These are phyloP conservation scores for Drymonia ruficornis DNA, from an alignment of 2,888 invertebrate species.

Conservation along the genomic window DNA sequence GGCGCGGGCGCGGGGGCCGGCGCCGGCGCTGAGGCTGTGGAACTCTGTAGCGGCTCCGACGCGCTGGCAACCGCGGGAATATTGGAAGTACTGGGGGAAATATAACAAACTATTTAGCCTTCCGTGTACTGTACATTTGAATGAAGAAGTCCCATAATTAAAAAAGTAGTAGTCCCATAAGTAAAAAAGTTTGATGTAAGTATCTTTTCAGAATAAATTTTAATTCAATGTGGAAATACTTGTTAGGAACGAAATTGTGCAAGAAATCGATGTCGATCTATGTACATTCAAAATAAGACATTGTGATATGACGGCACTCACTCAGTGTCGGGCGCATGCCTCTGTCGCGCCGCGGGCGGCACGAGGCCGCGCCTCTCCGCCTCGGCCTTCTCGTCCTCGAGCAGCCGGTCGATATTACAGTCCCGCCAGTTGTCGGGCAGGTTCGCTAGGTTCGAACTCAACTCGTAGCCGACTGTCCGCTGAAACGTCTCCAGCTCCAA, in stretches of 20 bases:
- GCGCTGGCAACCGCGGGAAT: not conserved
- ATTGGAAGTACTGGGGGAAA: slow-evolving; percentile 5
- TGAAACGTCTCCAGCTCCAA: slow-evolving; percentile 65
- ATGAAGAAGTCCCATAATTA: no score
- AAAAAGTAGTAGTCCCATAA: no score
- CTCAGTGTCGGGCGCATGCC: slow-evolving; percentile 5
- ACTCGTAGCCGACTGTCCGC: slow-evolving; percentile 43
- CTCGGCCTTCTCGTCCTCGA: slow-evolving; percentile 47
- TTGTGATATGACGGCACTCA: slow-evolving; percentile 8
- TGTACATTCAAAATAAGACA: no score
- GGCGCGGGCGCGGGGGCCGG: not conserved
- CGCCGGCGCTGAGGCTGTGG: not conserved
- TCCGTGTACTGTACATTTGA: no score
- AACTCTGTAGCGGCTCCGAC: not conserved
- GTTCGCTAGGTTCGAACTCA: slow-evolving; percentile 40
- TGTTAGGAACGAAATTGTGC: no score
- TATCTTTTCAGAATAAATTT: no score
- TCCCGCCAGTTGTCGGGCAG: slow-evolving; percentile 43
- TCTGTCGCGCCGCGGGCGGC: not conserved
- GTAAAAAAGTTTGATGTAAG: no score
- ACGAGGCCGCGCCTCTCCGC: slow-evolving; percentile 17
- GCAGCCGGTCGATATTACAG: slow-evolving; percentile 60
- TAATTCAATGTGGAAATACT: no score
- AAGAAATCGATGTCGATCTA: no score
- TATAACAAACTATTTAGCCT: not conserved